Percentiles rank a stretch among this genome's conserved stretches.
Evolutionary conservation across 2,797 vertebrate genomes (phyloP).

Genomic region (Liasis olivaceus): DNA sequence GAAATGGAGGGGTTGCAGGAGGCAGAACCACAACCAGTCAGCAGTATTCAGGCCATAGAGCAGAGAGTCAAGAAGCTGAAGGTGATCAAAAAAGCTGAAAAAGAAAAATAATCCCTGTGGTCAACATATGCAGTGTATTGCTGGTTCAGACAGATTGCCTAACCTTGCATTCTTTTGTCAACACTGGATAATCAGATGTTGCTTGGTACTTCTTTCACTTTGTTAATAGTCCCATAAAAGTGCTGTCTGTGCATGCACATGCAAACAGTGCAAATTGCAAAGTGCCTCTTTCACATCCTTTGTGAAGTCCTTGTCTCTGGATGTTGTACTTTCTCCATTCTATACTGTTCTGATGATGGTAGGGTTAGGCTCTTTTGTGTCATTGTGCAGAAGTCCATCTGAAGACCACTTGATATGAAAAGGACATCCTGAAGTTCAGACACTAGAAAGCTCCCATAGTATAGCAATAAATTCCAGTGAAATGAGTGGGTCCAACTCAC

Average conservation of each 20-base stretch:
- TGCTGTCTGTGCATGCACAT: background rate
- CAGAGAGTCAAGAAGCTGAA: conserved; percentile 80
- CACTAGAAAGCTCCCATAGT: background rate
- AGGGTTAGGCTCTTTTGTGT: background rate
- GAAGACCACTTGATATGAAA: background rate
- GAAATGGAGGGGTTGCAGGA: conserved; percentile 81
- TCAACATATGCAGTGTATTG: background rate
- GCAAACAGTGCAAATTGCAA: background rate
- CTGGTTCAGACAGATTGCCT: no score
- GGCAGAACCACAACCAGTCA: conserved; percentile 64
- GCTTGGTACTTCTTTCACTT: background rate
- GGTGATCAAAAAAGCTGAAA: conserved; percentile 66
- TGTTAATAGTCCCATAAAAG: background rate
- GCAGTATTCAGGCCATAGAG: conserved; percentile 74
- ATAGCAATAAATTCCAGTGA: background rate
- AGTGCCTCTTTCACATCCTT: background rate
- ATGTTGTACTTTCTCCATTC: background rate
- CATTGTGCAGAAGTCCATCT: background rate
- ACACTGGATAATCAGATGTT: background rate
- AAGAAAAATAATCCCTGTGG: background rate
- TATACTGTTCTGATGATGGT: background rate
- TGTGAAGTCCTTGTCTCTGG: background rate
- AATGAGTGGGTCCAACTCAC: background rate
- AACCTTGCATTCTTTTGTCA: background rate
- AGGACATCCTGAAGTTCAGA: background rate